These are phyloP conservation scores for Oreochromis mossambicus DNA, from an alignment of 2,797 vertebrate genomes.

Conservation along the genomic window DNA sequence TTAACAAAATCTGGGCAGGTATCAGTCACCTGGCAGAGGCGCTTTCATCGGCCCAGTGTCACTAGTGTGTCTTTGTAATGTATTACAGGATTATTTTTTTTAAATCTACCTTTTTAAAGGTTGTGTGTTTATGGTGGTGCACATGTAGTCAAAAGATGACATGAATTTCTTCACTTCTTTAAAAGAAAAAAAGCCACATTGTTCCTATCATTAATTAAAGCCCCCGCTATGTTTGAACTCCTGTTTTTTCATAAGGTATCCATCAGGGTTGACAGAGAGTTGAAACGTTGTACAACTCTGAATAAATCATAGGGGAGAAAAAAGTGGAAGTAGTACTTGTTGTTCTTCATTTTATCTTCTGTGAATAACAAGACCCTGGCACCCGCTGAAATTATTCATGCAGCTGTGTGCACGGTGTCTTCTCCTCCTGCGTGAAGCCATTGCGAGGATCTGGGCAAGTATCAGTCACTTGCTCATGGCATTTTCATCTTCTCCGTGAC, in stretches of 20 bases:
- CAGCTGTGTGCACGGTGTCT: background rate
- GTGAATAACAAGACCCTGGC: slow-evolving; percentile 39
- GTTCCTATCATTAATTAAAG: slow-evolving; percentile 35
- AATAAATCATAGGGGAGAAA: slow-evolving; percentile 49
- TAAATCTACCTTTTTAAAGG: background rate
- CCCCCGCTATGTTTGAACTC: background rate
- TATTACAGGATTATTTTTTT: slow-evolving; percentile 7
- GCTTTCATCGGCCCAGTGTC: slow-evolving; percentile 51
- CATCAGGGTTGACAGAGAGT: slow-evolving; percentile 12
- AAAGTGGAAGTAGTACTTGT: slow-evolving; percentile 29
- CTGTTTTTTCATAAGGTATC: background rate
- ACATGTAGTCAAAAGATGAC: background rate
- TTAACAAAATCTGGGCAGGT: slow-evolving; percentile 72
- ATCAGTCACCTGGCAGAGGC: slow-evolving; percentile 60
- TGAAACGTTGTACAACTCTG: slow-evolving; percentile 7
- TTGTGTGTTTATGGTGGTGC: background rate
- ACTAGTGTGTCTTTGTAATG: slow-evolving; percentile 33
- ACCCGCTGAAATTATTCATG: slow-evolving; percentile 50
- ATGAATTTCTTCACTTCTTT: background rate
- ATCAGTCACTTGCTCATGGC: slow-evolving; percentile 59
- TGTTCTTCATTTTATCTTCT: slow-evolving; percentile 53
- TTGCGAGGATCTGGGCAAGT: slow-evolving; percentile 38
- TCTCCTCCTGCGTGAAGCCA: background rate
- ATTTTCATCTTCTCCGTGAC: slow-evolving; percentile 66
- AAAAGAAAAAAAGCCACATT: background rate